Percentiles rank a stretch among this genome's conserved stretches.
These are phyloP conservation scores for Mercenaria mercenaria DNA, from an alignment of 1,140 invertebrate genomes.

Conservation along the genomic window DNA sequence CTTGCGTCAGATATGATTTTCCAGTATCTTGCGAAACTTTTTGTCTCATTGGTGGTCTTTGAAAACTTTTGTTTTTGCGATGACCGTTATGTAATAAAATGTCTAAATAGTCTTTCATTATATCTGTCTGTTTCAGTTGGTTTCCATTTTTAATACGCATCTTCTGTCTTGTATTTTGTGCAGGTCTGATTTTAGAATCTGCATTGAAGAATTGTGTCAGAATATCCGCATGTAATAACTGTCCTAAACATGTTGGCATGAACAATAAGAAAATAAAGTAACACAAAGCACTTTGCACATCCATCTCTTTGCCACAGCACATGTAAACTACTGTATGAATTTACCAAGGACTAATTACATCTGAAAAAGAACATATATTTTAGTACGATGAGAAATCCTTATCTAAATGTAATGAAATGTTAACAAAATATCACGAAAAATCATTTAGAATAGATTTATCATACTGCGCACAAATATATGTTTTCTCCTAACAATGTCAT, in stretches of 20 bases:
- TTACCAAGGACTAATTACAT: no score
- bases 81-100: background rate
- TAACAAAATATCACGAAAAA: conserved; percentile 1
- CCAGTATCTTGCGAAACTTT: no score
- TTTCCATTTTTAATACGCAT: background rate
- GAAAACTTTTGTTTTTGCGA: no score
- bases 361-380: background rate
- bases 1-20: no score
- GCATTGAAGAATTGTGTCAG: background rate
- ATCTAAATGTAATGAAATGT: background rate
- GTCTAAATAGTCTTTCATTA: background rate
- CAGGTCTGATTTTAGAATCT: background rate
- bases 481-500: background rate
- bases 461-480: background rate
- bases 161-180: background rate
- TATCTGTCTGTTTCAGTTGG: background rate
- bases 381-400: background rate
- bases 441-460: background rate
- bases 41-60: no score
- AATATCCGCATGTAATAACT: background rate
- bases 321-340: no score
- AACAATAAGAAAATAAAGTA: background rate
- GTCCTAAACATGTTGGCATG: background rate
- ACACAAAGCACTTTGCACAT: background rate
- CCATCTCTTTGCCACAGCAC: no score